Evolutionary conservation across 37 sponge, comb jelly and placozoan genomes (phyloP).

Genomic region (Ephydatia muelleri): DNA sequence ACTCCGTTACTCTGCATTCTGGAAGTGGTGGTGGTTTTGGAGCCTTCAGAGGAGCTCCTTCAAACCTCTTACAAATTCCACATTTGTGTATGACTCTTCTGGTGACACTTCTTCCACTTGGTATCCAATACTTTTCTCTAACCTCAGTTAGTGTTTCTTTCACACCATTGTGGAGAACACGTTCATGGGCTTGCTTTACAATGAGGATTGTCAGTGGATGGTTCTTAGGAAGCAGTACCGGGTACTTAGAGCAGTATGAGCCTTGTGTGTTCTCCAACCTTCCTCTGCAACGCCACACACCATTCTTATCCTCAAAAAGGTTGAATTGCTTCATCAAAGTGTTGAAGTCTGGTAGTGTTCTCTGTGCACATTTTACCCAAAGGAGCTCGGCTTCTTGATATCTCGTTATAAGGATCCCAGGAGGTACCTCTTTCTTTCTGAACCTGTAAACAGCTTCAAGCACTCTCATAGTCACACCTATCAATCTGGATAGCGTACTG

Average conservation of each 20-base stretch:
- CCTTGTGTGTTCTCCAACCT: conserved; percentile 17
- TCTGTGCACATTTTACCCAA: conserved; percentile 41
- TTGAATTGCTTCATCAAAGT: conserved; percentile 9
- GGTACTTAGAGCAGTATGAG: conserved; percentile 3
- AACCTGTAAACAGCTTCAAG: conserved; percentile 13
- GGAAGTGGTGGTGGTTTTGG: conserved; percentile 39
- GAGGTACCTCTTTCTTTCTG: background rate
- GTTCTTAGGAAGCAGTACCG: conserved; percentile 18
- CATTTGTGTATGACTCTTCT: conserved; percentile 19
- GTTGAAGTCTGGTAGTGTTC: conserved; percentile 2
- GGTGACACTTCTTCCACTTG: conserved; percentile 21
- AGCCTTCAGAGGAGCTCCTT: conserved; percentile 17
- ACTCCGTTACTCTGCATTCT: conserved; percentile 12
- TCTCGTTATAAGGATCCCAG: background rate
- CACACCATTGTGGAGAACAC: conserved; percentile 35
- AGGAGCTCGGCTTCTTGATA: conserved; percentile 20
- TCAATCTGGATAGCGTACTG: conserved; percentile 9
- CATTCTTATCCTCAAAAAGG: conserved; percentile 1
- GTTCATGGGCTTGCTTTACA: conserved; percentile 35
- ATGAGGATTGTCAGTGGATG: conserved; percentile 18
- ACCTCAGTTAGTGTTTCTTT: conserved; percentile 24
- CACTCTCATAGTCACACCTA: conserved; percentile 6
- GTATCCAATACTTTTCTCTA: conserved; percentile 10
- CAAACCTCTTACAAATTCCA: conserved; percentile 31
- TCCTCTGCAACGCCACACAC: conserved; percentile 19